Base-by-base conservation (phyloP, 64 coral and sea anemone species). In the Platygyra sinensis region DNA sequence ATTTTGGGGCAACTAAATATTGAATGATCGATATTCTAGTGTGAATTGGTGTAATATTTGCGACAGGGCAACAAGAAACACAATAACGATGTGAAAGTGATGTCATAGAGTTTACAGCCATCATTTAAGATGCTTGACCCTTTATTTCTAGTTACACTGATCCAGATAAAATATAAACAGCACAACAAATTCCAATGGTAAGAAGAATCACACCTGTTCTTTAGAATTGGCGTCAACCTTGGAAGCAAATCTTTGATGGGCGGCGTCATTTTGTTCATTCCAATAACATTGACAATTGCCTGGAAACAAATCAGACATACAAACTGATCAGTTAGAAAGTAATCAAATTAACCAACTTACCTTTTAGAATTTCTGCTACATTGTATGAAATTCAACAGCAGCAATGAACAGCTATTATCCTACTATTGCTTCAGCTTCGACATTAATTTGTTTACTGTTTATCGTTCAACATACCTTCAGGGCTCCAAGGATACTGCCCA, bases 201-300 rank as follows among this genome's bases (percentile, higher is more conserved):
- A 62, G 60, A n/a, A 79, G 10, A 5, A 67, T 4, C 25, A 9
- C 78, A 91, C 97, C 97, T 99, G 94, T 99, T 99, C 67, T 99
- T 99, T 25, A 99, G 86, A 60, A 99, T 99, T 72, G 97, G 97
- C 52, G 97, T 99, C 12, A 99, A 74, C 46, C 97, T 95, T 65
- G 97, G 97, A 38, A 99, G 74, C 32, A 99, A 86, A 75, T 99
- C 97, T 72, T 99, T 99, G 39, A 99, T 99, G 6, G 97, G 97
- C 28, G 97, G 97, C 5, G 94, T 95, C 97, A 99, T 99, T 88
- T 99, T 99, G 85, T 99, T 99, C 97, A 99, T 99, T 69, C 97
- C 97, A 89, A 99, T 99, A 13, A 99, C 97, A 88, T 99, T 99
- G 16, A 99, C 97, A 78, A 99, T 94, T 71, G 97, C 97, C 97